Percentiles rank a stretch among this genome's conserved stretches.
Evolutionary conservation across 1,140 invertebrate genomes (phyloP).

Genomic region (Drosophila serrata): DNA sequence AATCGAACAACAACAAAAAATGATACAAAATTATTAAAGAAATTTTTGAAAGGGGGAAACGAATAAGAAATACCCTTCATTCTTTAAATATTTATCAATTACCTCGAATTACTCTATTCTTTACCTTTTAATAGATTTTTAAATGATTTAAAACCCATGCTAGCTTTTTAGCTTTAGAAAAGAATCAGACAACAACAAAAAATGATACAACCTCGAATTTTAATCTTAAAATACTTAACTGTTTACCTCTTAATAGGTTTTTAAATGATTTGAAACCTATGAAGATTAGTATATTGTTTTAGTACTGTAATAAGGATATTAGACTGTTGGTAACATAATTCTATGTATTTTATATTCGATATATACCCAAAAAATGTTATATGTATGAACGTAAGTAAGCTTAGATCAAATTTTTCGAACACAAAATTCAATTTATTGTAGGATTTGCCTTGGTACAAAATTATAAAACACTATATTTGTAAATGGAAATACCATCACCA

Average conservation of each 20-base stretch:
- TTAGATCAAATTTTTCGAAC: background rate
- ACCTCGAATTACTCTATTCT: background rate
- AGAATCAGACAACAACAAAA: too few species aligned
- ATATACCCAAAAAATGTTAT: too few species aligned
- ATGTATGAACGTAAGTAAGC: background rate
- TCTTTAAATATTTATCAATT: background rate
- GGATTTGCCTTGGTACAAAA: background rate
- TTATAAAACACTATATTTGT: background rate
- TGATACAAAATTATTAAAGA: slow-evolving; percentile 6
- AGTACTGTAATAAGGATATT: background rate
- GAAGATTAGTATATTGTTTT: background rate
- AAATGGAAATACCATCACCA: background rate
- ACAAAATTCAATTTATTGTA: background rate
- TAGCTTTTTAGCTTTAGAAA: too few species aligned
- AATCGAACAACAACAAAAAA: slow-evolving; percentile 24
- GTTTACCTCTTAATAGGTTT: background rate
- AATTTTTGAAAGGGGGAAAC: background rate
- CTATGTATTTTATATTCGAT: too few species aligned
- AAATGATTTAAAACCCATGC: too few species aligned
- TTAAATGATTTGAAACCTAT: background rate
- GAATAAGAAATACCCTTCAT: background rate
- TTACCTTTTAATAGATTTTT: background rate
- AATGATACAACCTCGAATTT: background rate
- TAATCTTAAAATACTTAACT: background rate
- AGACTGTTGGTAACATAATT: background rate